phyloP scores from a whole-genome alignment of 2,113 vertebrate genomes.

The Mormoops blainvillei region DNA sequence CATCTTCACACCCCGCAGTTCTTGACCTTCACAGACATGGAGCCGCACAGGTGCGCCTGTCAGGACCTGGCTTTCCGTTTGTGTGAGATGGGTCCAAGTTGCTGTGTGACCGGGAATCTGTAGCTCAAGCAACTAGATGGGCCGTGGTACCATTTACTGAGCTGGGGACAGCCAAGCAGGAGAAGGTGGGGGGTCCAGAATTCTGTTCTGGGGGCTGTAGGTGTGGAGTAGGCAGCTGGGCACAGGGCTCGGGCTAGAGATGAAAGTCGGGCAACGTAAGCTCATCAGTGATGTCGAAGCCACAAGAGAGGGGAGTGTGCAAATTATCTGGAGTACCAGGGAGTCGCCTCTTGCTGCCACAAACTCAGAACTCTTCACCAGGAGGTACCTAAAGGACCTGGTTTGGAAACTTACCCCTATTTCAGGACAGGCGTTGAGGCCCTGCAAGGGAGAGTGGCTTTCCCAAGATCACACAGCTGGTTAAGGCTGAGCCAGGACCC shows the following conservation, averaged over 20 bases:
- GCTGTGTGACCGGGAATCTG: neutral
- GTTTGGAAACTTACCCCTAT: neutral
- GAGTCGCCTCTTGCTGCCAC: neutral
- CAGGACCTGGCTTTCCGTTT: fast-evolving
- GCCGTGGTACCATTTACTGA: neutral
- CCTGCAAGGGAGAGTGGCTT: neutral
- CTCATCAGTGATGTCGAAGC: fast-evolving
- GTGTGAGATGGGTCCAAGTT: fast-evolving
- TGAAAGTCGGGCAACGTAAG: fast-evolving
- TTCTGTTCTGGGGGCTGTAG: fast-evolving
- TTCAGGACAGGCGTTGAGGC: neutral
- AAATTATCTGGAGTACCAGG: neutral
- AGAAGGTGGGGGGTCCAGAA: neutral
- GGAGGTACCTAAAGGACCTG: neutral
- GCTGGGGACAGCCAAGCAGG: neutral
- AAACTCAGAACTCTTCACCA: neutral
- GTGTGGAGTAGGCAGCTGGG: neutral
- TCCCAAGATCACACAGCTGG: neutral
- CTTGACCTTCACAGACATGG: fast-evolving
- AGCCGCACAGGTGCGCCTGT: fast-evolving
- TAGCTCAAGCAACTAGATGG: neutral
- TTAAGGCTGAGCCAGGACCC: neutral
- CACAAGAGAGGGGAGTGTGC: too few relatives aligned
- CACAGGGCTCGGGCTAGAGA: neutral
- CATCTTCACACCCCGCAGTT: fast-evolving